Evolutionary conservation across 2,113 vertebrate genomes (phyloP).

Genomic region (Copsychus sechellarum): DNA sequence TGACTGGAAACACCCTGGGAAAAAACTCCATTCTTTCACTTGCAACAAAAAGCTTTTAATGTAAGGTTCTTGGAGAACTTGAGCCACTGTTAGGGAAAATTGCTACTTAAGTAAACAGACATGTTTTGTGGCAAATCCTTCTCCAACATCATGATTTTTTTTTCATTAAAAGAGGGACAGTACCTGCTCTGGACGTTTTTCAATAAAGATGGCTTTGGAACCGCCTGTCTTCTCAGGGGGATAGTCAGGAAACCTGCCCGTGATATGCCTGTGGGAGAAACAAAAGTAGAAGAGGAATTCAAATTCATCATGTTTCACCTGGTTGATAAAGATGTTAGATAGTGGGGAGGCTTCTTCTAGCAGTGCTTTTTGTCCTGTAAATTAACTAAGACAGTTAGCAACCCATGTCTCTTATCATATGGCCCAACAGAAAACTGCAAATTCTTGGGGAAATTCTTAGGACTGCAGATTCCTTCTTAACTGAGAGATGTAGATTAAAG

Average conservation of each 20-base stretch:
- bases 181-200: constrained; percentile 85
- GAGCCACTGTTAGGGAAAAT: not conserved
- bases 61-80: not conserved
- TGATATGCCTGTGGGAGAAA: constrained; percentile 73
- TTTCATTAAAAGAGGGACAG: not conserved
- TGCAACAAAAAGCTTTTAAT: not conserved
- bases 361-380: not conserved
- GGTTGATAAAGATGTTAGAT: not conserved
- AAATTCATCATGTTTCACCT: not conserved
- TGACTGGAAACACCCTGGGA: not conserved
- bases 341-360: not conserved
- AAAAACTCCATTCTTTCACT: not conserved
- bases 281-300: not conserved
- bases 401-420: not conserved
- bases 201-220: constrained; percentile 75
- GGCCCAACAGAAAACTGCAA: not conserved
- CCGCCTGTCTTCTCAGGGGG: constrained; percentile 78
- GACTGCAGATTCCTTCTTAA: not conserved
- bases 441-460: not conserved
- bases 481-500: not conserved
- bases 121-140: not conserved
- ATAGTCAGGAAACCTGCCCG: constrained; percentile 82
- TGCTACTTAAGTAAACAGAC: not conserved
- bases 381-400: not conserved
- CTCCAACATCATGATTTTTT: accelerated